Conservation (phyloP, 2,797 vertebrate genomes). For the Urocyon cinereoargenteus region DNA sequence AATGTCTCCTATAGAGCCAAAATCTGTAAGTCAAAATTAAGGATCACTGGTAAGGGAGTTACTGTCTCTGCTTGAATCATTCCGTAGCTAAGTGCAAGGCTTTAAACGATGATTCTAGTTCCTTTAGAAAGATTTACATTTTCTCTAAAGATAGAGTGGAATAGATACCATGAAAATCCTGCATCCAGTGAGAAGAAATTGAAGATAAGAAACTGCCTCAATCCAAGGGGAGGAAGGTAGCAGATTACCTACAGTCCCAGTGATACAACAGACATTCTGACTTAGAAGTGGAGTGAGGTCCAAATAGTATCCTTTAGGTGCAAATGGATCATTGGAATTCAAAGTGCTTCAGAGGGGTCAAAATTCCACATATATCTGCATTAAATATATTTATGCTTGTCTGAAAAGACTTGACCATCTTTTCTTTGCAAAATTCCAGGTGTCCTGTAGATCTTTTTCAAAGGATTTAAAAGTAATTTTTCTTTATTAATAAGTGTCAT, state of each 20-base stretch:
- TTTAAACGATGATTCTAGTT: slow-evolving; percentile 59
- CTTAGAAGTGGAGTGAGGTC: not conserved
- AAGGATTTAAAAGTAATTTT: not conserved
- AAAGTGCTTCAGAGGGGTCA: not conserved
- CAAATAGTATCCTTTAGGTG: not conserved
- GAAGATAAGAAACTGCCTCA: not conserved
- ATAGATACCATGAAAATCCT: slow-evolving; percentile 50
- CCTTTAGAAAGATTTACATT: slow-evolving; percentile 75
- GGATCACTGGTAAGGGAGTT: slow-evolving; percentile 72
- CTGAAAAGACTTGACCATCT: slow-evolving; percentile 20
- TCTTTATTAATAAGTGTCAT: not conserved
- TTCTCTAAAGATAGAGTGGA: slow-evolving; percentile 54
- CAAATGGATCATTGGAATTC: not conserved
- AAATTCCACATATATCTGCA: not conserved
- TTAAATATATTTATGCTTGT: not conserved
- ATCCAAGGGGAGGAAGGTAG: not conserved
- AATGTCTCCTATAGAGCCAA: slow-evolving; percentile 68
- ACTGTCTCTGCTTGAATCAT: slow-evolving; percentile 71
- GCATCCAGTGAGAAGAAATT: not conserved
- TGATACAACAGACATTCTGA: not conserved
- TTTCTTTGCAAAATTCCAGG: not conserved
- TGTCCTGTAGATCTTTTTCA: not conserved
- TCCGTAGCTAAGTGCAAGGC: slow-evolving; percentile 36
- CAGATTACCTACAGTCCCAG: not conserved
- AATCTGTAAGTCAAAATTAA: slow-evolving; percentile 82